Conservation (phyloP, 1,140 invertebrate genomes). For the Agraylea sexmaculata region DNA sequence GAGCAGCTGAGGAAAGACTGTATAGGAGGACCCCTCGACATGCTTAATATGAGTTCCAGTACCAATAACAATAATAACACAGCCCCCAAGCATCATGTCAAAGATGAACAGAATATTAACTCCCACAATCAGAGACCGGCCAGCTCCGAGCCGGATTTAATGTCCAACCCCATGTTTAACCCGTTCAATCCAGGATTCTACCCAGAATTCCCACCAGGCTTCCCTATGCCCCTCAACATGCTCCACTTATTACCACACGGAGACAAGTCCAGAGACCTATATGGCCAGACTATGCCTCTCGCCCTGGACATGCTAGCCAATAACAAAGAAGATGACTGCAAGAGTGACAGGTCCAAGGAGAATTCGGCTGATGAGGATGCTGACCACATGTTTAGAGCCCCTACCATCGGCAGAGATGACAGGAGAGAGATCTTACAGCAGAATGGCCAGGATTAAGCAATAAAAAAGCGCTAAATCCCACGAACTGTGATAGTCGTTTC, state of each 20-base stretch:
- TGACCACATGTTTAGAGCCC: conserved; percentile 40
- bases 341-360: conserved; percentile 49
- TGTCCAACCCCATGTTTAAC: conserved; percentile 52
- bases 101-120: conserved; percentile 33
- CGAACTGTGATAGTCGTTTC: conserved; percentile 16
- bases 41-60: conserved; percentile 52
- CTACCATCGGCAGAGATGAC: conserved; percentile 41
- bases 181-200: conserved; percentile 64
- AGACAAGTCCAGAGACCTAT: conserved; percentile 53
- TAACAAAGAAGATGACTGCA: conserved; percentile 49
- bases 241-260: conserved; percentile 65
- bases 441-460: conserved; percentile 50
- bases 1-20: conserved; percentile 79
- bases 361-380: conserved; percentile 50
- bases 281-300: conserved; percentile 38
- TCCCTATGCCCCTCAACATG: conserved; percentile 74
- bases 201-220: conserved; percentile 64
- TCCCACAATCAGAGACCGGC: conserved; percentile 41
- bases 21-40: conserved; percentile 61
- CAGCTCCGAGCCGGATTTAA: conserved; percentile 48
- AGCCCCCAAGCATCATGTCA: conserved; percentile 38
- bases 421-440: conserved; percentile 46
- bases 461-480: conserved; percentile 10
- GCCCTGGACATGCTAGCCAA: conserved; percentile 38
- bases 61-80: conserved; percentile 58